Evolutionary conservation across 2,797 vertebrate genomes (phyloP), one percentile per base, ranked within the genome.

Genomic region (Psittacula echo): DNA sequence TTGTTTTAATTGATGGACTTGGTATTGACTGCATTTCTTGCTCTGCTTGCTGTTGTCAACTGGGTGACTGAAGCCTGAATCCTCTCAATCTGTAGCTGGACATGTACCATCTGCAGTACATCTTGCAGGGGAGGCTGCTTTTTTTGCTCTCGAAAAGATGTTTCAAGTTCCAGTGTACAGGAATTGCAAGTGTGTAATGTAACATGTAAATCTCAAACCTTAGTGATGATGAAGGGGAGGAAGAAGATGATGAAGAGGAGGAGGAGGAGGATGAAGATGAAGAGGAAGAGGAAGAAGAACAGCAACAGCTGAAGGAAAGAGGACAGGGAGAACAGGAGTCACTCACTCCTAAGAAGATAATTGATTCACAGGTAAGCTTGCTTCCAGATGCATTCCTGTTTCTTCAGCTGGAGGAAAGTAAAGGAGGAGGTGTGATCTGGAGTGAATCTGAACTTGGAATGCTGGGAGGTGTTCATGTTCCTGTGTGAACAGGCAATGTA

Each of bases 181-280:
- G 67, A 84, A 37, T 34, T 82, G 41, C 44, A 60, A 50, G 21
- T 41, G 8, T 76, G 10, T 92, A 54, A 39, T 27, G 48, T 39
- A 34, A 68, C 10, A 4, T 37, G 21, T 77, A 79, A 88, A 41
- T 70, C 70, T 92, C 26, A 75, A 94, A 95, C 24, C 67, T 71
- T 95, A 99, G 99, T 97, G 99, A 99, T 50, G 99, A 99, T 21
- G 99, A 99, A 79, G 98, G 98, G 6, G 98, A 98, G 0, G 98
- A 97, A 1, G 98, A 98, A 2, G 98, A 98, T 0, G 98, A 98
- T 0, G 98, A 98, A 0, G 98, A 98, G 0, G 94, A 98, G 0
- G 97, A 97, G 0, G 98, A 98, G 0, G 98, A 97, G 0, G 98
- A 98, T 0, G 97, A 98, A 0, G 98, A 98, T 0, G 98, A 98